These are phyloP conservation scores for Lasaia peninsularis DNA, from an alignment of 1,140 invertebrate species.

Conservation along the genomic window DNA sequence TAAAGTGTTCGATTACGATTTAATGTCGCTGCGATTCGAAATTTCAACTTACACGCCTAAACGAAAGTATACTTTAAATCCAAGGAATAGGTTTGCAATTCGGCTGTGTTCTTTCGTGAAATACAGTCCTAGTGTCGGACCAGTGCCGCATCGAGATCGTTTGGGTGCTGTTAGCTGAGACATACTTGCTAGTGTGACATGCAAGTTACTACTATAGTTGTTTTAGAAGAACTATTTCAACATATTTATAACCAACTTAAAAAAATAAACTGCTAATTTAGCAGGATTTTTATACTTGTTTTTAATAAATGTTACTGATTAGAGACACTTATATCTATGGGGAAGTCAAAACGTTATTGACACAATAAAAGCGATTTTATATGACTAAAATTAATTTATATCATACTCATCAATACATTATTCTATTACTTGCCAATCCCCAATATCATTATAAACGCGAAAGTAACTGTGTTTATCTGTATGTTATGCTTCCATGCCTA, in stretches of 20 bases:
- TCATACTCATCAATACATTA: too few species aligned
- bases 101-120: background rate
- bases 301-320: too few species aligned
- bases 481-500: too few species aligned
- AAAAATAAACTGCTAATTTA: too few species aligned
- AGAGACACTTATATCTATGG: too few species aligned
- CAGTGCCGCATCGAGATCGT: conserved; percentile 7
- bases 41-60: conserved; percentile 40
- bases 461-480: too few species aligned
- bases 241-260: background rate
- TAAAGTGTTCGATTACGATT: conserved; percentile 77
- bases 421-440: too few species aligned
- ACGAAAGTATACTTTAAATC: conserved; percentile 14
- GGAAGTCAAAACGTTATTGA: too few species aligned
- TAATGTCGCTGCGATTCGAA: conserved; percentile 60
- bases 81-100: conserved; percentile 18
- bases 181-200: conserved; percentile 7
- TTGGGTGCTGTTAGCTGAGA: conserved; percentile 1
- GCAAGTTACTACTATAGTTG: conserved; percentile 8
- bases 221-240: conserved; percentile 7
- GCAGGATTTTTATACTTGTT: too few species aligned
- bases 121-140: conserved; percentile 1
- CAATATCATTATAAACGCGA: too few species aligned
- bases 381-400: too few species aligned
- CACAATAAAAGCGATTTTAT: too few species aligned